Percentiles rank a stretch among this genome's conserved stretches.
These are phyloP conservation scores for Carpatolechia fugitivella DNA, from an alignment of 2,888 invertebrate genomes.

Conservation along the genomic window DNA sequence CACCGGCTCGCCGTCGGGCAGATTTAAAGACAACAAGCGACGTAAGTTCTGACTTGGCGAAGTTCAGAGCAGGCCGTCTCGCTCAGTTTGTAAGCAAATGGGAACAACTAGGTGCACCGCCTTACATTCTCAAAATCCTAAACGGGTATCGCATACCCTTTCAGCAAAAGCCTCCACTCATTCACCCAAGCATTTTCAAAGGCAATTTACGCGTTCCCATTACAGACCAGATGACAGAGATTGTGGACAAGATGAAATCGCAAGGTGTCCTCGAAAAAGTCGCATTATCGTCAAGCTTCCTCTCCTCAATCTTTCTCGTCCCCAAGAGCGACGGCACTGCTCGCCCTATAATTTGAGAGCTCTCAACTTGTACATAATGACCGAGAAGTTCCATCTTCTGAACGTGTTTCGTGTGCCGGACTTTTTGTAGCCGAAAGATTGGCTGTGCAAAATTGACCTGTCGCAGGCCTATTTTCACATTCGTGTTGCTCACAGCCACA, in stretches of 20 bases:
- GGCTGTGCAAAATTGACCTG: constrained; percentile 29
- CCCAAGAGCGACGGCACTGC: constrained; percentile 27
- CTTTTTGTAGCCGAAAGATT: constrained; percentile 29
- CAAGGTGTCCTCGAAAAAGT: constrained; percentile 20
- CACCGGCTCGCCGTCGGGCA: no score
- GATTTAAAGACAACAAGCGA: no score
- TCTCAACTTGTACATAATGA: constrained; percentile 26
- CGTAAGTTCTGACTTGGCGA: no score
- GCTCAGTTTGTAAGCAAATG: no score
- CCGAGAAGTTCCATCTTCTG: constrained; percentile 26
- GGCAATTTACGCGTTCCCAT: not conserved
- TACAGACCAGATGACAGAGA: constrained; percentile 15
- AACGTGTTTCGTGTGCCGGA: constrained; percentile 26
- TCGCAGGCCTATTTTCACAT: constrained; percentile 31
- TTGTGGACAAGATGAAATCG: constrained; percentile 22
- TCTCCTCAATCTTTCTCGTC: constrained; percentile 30
- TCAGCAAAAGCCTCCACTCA: no score
- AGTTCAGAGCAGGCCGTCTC: no score
- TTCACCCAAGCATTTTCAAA: not conserved
- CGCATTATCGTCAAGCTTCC: constrained; percentile 24
- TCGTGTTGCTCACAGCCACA: no score
- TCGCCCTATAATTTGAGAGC: constrained; percentile 28
- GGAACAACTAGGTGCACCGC: no score
- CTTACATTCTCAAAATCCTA: no score
- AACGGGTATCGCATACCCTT: no score